Evolutionary conservation across 2,113 vertebrate genomes (phyloP).

Genomic region (Polyodon spathula): DNA sequence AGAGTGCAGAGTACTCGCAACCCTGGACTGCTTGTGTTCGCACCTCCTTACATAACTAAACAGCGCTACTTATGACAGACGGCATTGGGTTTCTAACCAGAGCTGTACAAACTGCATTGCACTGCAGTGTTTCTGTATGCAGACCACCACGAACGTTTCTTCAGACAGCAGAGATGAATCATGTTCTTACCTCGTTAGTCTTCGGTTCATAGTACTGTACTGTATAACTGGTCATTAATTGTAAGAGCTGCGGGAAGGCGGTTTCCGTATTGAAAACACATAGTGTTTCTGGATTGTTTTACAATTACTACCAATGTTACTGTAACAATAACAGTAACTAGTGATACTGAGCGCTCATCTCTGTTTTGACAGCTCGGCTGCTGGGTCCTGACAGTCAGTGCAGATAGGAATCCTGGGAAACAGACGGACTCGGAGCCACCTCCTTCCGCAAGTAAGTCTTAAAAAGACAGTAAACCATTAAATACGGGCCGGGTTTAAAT

Average conservation of each 20-base stretch:
- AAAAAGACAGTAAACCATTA: slow-evolving; percentile 3
- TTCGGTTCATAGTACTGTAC: slow-evolving; percentile 5
- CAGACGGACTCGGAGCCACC: background rate
- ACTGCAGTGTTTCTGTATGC: too few species aligned
- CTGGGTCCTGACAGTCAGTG: background rate
- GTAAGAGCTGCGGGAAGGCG: too few species aligned
- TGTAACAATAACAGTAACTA: background rate
- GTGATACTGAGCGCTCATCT: background rate
- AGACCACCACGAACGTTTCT: too few species aligned
- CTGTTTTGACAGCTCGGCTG: slow-evolving; percentile 12
- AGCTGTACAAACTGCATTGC: too few species aligned
- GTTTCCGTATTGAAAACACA: background rate
- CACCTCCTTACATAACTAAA: too few species aligned
- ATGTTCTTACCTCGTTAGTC: slow-evolving; percentile 14
- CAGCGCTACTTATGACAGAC: too few species aligned
- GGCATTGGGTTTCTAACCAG: too few species aligned
- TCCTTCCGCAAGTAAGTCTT: slow-evolving; percentile 4
- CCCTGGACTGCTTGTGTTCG: too few species aligned
- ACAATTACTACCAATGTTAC: background rate
- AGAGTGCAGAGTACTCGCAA: too few species aligned
- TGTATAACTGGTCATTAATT: too few species aligned
- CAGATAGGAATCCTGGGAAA: slow-evolving; percentile 12
- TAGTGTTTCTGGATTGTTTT: too few species aligned
- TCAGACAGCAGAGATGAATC: too few species aligned
- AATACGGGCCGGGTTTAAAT: background rate